Conservation (phyloP, 1,140 invertebrate species). For the Aphaenogaster floridana region DNA sequence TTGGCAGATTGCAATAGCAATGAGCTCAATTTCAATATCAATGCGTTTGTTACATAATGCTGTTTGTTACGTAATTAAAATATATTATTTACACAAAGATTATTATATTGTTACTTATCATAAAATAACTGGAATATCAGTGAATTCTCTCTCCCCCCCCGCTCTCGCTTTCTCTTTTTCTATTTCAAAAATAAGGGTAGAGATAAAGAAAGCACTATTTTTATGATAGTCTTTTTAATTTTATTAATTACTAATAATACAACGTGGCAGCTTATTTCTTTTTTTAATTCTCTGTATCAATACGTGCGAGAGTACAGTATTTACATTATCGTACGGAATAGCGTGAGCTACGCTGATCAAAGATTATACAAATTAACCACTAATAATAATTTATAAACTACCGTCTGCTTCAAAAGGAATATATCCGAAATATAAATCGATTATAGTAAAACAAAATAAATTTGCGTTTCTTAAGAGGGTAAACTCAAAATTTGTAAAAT, state of each 20-base stretch:
- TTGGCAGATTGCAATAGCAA: slow-evolving; percentile 13
- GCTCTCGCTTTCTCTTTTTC: neutral
- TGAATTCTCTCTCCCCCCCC: neutral
- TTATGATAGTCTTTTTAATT: slow-evolving; percentile 26
- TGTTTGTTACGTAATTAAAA: neutral
- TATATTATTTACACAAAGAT: slow-evolving; percentile 3
- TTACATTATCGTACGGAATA: slow-evolving; percentile 55
- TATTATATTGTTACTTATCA: neutral
- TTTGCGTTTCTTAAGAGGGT: neutral
- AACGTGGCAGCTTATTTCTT: slow-evolving; percentile 5
- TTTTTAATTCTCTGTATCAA: neutral
- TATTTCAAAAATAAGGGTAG: neutral
- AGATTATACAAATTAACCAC: slow-evolving; percentile 25
- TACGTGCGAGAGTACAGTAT: slow-evolving; percentile 35
- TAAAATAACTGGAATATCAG: neutral
- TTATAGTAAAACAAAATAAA: neutral
- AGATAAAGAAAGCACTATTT: neutral
- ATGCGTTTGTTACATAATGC: neutral
- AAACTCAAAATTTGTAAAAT: neutral
- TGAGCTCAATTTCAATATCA: neutral
- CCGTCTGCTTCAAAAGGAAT: slow-evolving; percentile 43
- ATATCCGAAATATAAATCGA: neutral
- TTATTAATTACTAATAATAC: slow-evolving; percentile 49
- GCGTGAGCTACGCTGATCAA: slow-evolving; percentile 36
- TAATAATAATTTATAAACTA: slow-evolving; percentile 48